A percentile compares a stretch with the other conserved stretches of the same genome.
Evolutionary conservation across 2,797 vertebrate species (phyloP).

Genomic region (Argentina silus): DNA sequence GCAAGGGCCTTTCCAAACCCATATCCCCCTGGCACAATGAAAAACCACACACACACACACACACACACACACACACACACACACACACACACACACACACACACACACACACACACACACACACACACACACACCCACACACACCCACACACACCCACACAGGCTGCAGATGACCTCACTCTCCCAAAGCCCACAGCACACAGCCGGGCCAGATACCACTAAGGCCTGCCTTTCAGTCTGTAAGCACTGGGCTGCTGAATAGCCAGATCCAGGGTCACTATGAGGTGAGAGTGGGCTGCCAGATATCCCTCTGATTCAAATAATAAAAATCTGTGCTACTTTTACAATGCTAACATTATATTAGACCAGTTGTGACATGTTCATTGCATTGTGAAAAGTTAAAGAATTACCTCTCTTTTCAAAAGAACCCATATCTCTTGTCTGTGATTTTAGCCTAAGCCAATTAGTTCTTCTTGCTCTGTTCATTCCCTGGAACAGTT

Average conservation of each 20-base stretch:
- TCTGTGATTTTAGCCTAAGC: slow-evolving; percentile 26
- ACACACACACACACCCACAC: not conserved
- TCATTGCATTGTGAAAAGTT: slow-evolving; percentile 40
- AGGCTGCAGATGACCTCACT: slow-evolving; percentile 56
- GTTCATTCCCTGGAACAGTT: slow-evolving; percentile 10
- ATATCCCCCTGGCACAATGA: slow-evolving; percentile 69
- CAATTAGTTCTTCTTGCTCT: slow-evolving; percentile 30
- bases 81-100: slow-evolving; percentile 17
- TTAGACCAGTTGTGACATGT: slow-evolving; percentile 51
- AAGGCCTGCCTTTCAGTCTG: slow-evolving; percentile 65
- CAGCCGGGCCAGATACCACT: slow-evolving; percentile 61
- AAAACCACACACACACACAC: slow-evolving; percentile 54
- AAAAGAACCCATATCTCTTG: slow-evolving; percentile 22
- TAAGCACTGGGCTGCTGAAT: slow-evolving; percentile 66
- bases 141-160: not conserved
- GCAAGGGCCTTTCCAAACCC: slow-evolving; percentile 68
- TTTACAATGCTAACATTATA: slow-evolving; percentile 46
- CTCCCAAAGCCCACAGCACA: slow-evolving; percentile 55
- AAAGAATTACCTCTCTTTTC: slow-evolving; percentile 51
- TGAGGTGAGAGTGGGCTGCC: slow-evolving; percentile 52
- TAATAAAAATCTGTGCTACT: slow-evolving; percentile 48
- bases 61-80: slow-evolving; percentile 24
- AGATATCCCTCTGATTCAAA: slow-evolving; percentile 40
- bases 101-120: slow-evolving; percentile 28
- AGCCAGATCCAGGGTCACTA: slow-evolving; percentile 63